Evolutionary conservation across 2,797 vertebrate species (phyloP).

Genomic region (Microhierax caerulescens): DNA sequence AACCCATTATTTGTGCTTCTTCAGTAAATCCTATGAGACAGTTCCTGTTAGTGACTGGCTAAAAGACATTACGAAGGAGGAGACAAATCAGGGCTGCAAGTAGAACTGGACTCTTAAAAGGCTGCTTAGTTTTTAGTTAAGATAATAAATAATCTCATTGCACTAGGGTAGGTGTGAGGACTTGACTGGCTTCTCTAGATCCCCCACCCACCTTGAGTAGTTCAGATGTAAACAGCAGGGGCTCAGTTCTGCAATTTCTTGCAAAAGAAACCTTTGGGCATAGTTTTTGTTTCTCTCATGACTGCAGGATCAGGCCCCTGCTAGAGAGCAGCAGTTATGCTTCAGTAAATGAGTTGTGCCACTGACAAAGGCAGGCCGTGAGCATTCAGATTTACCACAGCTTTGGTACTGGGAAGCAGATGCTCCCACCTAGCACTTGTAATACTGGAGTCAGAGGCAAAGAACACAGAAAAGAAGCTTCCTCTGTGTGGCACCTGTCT

Average conservation of each 20-base stretch:
- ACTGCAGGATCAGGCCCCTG: neutral
- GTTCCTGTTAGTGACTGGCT: neutral
- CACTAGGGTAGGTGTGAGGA: constrained; percentile 34
- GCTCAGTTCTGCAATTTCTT: neutral
- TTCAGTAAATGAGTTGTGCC: neutral
- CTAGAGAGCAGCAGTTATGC: constrained; percentile 26
- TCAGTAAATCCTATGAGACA: neutral
- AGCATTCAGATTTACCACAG: constrained; percentile 7
- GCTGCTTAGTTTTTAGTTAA: constrained; percentile 31
- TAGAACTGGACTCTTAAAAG: neutral
- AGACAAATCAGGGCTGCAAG: neutral
- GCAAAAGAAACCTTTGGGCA: neutral
- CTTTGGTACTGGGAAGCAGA: constrained; percentile 30
- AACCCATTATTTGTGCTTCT: constrained; percentile 7
- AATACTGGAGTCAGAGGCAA: neutral
- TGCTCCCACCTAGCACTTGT: neutral
- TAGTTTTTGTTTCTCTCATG: neutral
- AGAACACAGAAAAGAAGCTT: neutral
- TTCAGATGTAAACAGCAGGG: constrained; percentile 20
- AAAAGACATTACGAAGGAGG: neutral
- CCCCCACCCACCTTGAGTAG: neutral
- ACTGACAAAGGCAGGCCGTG: constrained; percentile 18
- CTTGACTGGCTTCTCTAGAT: neutral
- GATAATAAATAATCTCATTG: constrained; percentile 66
- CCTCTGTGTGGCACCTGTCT: neutral